These are phyloP conservation scores for Folsomia manolachei DNA, from an alignment of 2,888 invertebrate species.

Conservation along the genomic window DNA sequence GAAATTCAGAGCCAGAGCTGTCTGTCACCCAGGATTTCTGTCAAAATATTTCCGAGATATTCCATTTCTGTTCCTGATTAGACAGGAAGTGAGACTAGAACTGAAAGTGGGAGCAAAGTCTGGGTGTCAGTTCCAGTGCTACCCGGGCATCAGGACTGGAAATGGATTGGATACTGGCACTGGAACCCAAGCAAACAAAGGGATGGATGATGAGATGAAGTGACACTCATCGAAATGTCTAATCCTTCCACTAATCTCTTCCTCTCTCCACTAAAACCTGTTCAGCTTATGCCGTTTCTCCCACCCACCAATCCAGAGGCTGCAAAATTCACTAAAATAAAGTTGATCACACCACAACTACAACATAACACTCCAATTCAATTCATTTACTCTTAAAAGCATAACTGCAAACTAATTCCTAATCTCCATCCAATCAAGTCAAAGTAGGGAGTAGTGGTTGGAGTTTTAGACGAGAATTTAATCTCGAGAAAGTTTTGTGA, in stretches of 20 bases:
- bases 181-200: neutral
- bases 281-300: neutral
- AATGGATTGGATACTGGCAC: neutral
- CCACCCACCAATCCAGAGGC: neutral
- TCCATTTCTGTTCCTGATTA: neutral
- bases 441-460: no score
- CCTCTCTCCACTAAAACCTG: neutral
- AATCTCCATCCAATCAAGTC: neutral
- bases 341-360: no score
- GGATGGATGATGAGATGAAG: neutral
- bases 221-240: constrained; percentile 15
- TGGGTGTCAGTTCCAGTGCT: no score
- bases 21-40: neutral
- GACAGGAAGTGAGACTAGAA: neutral
- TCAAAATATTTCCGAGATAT: neutral
- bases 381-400: constrained; percentile 4
- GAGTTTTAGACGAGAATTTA: neutral
- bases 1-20: neutral
- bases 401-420: neutral
- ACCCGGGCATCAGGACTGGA: neutral
- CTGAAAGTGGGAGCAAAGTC: neutral
- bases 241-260: constrained; percentile 11
- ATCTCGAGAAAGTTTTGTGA: neutral
- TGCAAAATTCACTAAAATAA: no score
- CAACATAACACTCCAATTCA: neutral